Percentiles rank a stretch among this genome's conserved stretches.
Evolutionary conservation across 1,140 invertebrate species (phyloP).

Genomic region (Zaprionus inermis): DNA sequence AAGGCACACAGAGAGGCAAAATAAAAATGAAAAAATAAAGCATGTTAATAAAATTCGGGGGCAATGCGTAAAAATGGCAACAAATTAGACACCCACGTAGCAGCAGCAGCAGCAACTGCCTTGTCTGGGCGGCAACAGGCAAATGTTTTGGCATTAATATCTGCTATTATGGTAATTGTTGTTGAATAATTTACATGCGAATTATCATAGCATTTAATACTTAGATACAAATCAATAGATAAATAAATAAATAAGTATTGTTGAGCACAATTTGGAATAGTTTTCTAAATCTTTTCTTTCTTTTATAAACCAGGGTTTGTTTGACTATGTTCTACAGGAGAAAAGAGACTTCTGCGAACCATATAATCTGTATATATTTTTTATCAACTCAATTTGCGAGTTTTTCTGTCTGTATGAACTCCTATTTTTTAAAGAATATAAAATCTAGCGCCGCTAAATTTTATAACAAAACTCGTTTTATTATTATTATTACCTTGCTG

Average conservation of each 20-base stretch:
- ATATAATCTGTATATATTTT: no score
- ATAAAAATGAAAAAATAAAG: constrained; percentile 10
- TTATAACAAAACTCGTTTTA: no score
- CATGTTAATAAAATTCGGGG: constrained; percentile 28
- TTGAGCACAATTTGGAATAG: background rate
- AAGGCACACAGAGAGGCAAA: constrained; percentile 2
- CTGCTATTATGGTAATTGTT: constrained; percentile 55
- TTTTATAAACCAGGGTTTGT: no score
- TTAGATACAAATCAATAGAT: no score
- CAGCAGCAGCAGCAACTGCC: background rate
- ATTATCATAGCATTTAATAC: no score
- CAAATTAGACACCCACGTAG: constrained; percentile 21
- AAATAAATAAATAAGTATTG: background rate
- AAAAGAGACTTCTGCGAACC: no score
- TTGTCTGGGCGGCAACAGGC: background rate
- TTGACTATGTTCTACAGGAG: no score
- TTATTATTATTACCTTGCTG: no score
- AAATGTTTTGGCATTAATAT: constrained; percentile 15
- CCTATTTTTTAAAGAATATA: no score
- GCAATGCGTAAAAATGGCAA: constrained; percentile 47
- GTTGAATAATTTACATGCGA: constrained; percentile 50
- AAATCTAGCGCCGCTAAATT: no score
- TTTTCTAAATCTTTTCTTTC: background rate
- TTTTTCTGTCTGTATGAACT: no score
- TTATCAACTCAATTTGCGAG: no score